These are phyloP conservation scores for Siderastrea siderea DNA, from an alignment of 92 coral and sea anemone genomes.

Conservation along the genomic window DNA sequence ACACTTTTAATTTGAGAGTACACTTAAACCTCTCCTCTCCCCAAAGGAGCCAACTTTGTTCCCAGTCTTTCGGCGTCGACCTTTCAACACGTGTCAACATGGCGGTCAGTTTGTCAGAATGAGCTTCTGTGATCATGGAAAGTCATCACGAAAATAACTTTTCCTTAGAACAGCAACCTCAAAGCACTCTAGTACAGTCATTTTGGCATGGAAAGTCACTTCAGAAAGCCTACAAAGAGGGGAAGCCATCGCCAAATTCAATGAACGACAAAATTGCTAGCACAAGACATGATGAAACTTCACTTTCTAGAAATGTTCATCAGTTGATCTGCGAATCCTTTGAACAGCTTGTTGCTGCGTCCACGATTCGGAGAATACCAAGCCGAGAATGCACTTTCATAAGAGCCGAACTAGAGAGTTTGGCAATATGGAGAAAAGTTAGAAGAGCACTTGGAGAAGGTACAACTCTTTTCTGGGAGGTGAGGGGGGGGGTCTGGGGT, in stretches of 20 bases:
- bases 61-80: neutral
- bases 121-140: neutral
- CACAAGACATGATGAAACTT: neutral
- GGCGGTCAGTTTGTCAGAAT: neutral
- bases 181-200: constrained; percentile 33
- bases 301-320: constrained; percentile 56
- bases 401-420: neutral
- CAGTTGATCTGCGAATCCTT: constrained; percentile 45
- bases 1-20: no score
- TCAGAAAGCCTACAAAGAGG: constrained; percentile 14
- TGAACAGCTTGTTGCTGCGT: constrained; percentile 6
- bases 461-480: neutral
- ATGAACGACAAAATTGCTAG: constrained; percentile 3
- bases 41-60: neutral
- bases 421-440: constrained; percentile 20
- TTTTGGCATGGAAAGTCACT: constrained; percentile 58
- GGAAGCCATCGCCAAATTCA: neutral
- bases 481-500: no score
- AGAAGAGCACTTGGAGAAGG: constrained; percentile 25
- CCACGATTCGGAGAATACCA: neutral
- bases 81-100: neutral
- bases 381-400: neutral
- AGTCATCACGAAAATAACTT: neutral
- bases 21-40: neutral
- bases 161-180: neutral